These are phyloP conservation scores for Sitobion miscanthi DNA, from an alignment of 1,140 invertebrate genomes.

Conservation along the genomic window DNA sequence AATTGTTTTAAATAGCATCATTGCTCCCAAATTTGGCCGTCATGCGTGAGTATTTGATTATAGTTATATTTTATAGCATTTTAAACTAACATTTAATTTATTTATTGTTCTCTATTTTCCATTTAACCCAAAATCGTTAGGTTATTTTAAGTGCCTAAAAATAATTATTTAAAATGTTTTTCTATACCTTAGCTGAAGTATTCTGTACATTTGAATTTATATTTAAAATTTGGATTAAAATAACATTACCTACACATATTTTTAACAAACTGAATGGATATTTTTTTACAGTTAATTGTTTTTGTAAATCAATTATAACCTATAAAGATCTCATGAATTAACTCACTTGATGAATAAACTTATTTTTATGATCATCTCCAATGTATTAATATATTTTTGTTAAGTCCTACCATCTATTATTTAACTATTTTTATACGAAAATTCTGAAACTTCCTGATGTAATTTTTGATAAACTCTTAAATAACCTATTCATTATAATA, in stretches of 20 bases:
- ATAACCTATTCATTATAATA: no score
- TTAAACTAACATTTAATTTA: not conserved
- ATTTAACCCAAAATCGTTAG: not conserved
- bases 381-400: no score
- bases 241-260: not conserved
- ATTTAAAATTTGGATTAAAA: not conserved
- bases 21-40: conserved; percentile 89
- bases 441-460: no score
- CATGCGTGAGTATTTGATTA: conserved; percentile 61
- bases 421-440: no score
- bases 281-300: not conserved
- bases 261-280: not conserved
- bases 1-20: conserved; percentile 87
- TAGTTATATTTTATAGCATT: not conserved
- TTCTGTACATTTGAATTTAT: not conserved
- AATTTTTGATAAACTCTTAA: no score
- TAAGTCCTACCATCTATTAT: no score
- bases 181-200: not conserved
- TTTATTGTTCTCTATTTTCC: not conserved
- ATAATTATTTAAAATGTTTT: not conserved
- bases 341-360: not conserved
- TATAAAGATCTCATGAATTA: not conserved
- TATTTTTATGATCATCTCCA: no score
- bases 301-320: not conserved
- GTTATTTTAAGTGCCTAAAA: not conserved